Base-by-base conservation (phyloP, 2,888 invertebrate species). In the Hoplodrina ambigua region DNA sequence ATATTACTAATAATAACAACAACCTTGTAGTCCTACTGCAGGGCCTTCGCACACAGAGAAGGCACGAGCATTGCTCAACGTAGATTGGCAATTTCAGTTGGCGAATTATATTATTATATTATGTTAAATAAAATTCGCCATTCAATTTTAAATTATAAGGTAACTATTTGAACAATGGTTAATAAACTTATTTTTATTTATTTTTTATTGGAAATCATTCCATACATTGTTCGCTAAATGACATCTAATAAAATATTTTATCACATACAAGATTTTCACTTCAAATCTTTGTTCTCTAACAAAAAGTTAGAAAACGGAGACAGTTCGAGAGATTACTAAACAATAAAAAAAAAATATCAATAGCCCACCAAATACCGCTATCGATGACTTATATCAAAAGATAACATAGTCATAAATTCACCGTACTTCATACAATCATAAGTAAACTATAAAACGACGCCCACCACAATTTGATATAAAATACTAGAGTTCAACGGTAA, bases 381-480 rank as follows among this genome's bases (percentile, higher is more conserved):
- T 62, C 57, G 10, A 70, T 46, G 64, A 41, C 52, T 20, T 30
- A 64, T 25, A 55, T 11, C 41, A 69, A 53, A 46, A 74, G 52
- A 77, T 71, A 74, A 49, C 56, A 30, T 33, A 10, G 19, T 60
- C 59, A 74, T 82, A 80, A 76, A 65, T 66, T 68, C 61, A 60
- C 37, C 52, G 46, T 33, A 59, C 50, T 71, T 65, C 55, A 19
- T 59, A 68, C 53, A 72, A 75, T 68, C 52, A 71, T 72, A 70
- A 56, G 64, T 58, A 50, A 66, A 50, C 69, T 53, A 75, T 81
- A 75, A 79, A 61, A 61, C 13, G 19, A 69, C 81, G 58, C 83
- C 81, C 63, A 77, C 75, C 20, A n/a, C 46, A 46, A 37, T 25
- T 44, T 65, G 64, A 67, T 30, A 57, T 53, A 17, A 50, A 62